Conservation (phyloP, 2,797 vertebrate genomes). For the Stomatorhinus walkeri region DNA sequence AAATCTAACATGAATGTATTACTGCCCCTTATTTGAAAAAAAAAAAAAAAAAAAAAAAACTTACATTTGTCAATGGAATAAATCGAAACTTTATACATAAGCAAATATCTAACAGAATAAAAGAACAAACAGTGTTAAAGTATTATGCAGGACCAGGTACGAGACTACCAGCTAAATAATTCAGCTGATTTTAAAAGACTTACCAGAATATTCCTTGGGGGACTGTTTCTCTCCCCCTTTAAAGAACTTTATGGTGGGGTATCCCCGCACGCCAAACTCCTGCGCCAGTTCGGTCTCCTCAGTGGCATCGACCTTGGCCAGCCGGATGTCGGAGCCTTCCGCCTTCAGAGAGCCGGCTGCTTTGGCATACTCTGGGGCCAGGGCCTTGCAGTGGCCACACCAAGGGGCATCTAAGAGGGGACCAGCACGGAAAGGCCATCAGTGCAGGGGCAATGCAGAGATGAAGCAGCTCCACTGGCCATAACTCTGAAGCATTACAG, state of each 20-base stretch:
- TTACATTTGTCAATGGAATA: background rate
- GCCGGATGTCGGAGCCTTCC: slow-evolving; percentile 74
- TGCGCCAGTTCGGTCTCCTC: slow-evolving; percentile 91
- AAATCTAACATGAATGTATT: background rate
- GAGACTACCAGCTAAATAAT: background rate
- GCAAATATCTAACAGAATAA: background rate
- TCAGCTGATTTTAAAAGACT: slow-evolving; percentile 27
- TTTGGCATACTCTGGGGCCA: slow-evolving; percentile 87
- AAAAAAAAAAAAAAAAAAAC: background rate
- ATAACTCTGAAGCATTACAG: background rate
- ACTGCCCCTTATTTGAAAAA: background rate
- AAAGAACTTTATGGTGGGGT: slow-evolving; percentile 98
- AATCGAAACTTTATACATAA: background rate
- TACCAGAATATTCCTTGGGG: slow-evolving; percentile 90
- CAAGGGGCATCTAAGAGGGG: slow-evolving; percentile 80
- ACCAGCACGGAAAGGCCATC: background rate
- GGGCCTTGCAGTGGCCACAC: slow-evolving; percentile 98
- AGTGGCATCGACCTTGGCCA: slow-evolving; percentile 92
- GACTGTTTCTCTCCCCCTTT: slow-evolving; percentile 78
- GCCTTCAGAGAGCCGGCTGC: slow-evolving; percentile 79
- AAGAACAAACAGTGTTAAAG: background rate
- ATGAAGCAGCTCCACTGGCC: background rate
- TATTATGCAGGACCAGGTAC: background rate
- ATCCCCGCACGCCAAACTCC: slow-evolving; percentile 83
- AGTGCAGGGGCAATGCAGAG: background rate